A percentile compares a stretch with the other conserved stretches of the same genome.
Evolutionary conservation across 2,797 vertebrate species (phyloP).

Genomic region (Sternarchorhynchus goeldii): DNA sequence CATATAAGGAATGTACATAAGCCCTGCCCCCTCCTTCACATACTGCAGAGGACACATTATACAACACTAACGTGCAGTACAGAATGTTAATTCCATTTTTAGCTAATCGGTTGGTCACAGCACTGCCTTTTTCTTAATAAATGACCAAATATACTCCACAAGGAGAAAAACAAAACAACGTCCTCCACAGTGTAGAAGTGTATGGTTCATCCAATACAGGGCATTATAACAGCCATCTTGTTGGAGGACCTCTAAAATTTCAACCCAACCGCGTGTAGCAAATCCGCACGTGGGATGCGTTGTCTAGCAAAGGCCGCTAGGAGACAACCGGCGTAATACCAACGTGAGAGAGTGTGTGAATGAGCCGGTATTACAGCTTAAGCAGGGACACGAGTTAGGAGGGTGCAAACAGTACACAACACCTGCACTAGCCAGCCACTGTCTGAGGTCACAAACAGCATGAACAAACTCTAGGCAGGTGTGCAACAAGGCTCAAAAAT

Average conservation of each 20-base stretch:
- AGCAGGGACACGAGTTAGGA: slow-evolving; percentile 43
- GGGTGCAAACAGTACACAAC: slow-evolving; percentile 55
- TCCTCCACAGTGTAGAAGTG: no score
- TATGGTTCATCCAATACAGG: slow-evolving; percentile 32
- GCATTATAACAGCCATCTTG: slow-evolving; percentile 56
- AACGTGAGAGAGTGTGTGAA: slow-evolving; percentile 41
- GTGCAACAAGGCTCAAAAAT: neutral
- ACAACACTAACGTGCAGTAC: slow-evolving; percentile 2
- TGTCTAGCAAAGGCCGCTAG: slow-evolving; percentile 59
- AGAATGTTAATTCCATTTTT: neutral
- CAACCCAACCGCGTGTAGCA: slow-evolving; percentile 55
- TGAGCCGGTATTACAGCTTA: slow-evolving; percentile 63
- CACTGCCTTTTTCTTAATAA: neutral
- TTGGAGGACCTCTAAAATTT: slow-evolving; percentile 60
- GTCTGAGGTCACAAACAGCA: slow-evolving; percentile 6
- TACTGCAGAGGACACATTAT: neutral
- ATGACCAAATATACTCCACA: neutral
- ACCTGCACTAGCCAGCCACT: slow-evolving; percentile 56
- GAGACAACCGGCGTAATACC: slow-evolving; percentile 28
- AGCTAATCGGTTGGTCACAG: neutral
- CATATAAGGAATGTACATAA: slow-evolving; percentile 13
- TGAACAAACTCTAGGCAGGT: neutral
- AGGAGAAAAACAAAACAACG: no score
- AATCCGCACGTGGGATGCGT: slow-evolving; percentile 48
- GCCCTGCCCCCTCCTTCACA: neutral